Percentiles rank a stretch among this genome's conserved stretches.
phyloP scores from a whole-genome alignment of 2,113 vertebrate genomes.

The Choloepus hoffmanni region DNA sequence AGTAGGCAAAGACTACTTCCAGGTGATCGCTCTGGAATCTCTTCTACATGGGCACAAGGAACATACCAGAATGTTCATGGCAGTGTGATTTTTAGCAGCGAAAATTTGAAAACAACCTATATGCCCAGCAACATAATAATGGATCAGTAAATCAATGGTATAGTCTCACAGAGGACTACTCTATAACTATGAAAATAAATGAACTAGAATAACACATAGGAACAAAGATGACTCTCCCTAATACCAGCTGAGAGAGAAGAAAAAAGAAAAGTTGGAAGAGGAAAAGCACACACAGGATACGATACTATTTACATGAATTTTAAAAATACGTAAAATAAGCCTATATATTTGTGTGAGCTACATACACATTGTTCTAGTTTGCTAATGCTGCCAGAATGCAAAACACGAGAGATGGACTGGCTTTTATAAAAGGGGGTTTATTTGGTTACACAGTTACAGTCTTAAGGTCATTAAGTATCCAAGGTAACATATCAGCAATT shows the following conservation, averaged over 20 bases:
- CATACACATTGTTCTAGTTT: background rate
- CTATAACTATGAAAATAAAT: background rate
- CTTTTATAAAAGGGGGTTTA: no score
- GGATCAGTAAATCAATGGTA: background rate
- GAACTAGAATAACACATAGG: background rate
- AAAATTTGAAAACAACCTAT: background rate
- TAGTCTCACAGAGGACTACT: no score
- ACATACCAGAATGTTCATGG: no score
- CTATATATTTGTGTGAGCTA: background rate
- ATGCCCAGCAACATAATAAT: background rate
- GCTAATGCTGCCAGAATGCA: no score
- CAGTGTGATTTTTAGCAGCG: background rate
- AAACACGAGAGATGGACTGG: no score
- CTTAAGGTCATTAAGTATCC: no score
- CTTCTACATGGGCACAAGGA: no score
- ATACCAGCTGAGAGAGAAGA: background rate
- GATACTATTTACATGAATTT: background rate
- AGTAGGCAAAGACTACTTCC: no score
- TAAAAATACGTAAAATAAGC: background rate
- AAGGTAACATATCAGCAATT: no score
- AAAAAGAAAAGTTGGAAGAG: background rate
- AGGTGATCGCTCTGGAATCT: no score
- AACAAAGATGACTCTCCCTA: no score
- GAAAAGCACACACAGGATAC: background rate
- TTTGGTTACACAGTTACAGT: no score